phyloP scores from a whole-genome alignment of 2,888 invertebrate species.

The Agonopterix subpropinquella region DNA sequence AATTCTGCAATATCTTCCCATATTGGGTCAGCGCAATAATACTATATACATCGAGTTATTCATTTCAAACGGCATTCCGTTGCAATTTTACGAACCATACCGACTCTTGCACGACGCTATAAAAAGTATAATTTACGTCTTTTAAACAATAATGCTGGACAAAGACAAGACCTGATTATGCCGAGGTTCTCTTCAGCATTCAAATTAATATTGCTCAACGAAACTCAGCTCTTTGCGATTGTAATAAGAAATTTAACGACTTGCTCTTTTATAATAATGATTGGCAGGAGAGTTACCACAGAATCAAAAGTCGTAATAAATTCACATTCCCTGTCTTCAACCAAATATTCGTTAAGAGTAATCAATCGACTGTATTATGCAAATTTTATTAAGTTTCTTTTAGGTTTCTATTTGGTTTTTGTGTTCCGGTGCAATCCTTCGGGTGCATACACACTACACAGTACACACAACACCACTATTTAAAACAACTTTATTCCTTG shows the following conservation, averaged over 20 bases:
- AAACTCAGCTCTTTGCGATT: neutral
- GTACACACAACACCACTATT: too few relatives aligned
- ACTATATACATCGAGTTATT: neutral
- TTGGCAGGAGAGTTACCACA: slow-evolving; percentile 7
- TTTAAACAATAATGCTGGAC: slow-evolving; percentile 19
- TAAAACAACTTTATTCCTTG: too few relatives aligned
- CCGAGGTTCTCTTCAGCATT: slow-evolving; percentile 19
- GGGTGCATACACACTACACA: too few relatives aligned
- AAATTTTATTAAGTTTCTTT: too few relatives aligned
- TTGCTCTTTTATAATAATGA: slow-evolving; percentile 15
- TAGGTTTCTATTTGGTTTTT: too few relatives aligned
- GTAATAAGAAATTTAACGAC: neutral
- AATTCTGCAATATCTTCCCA: neutral
- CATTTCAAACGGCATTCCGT: neutral
- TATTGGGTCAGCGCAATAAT: slow-evolving; percentile 1
- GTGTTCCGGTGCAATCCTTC: too few relatives aligned
- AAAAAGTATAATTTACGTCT: slow-evolving; percentile 14
- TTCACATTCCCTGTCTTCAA: neutral
- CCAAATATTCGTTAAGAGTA: too few relatives aligned
- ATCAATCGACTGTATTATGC: too few relatives aligned
- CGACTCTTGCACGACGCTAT: slow-evolving; percentile 1
- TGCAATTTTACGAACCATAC: neutral
- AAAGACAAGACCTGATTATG: slow-evolving; percentile 40
- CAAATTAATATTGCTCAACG: neutral
- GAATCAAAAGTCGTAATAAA: neutral